phyloP scores from a whole-genome alignment of 2,113 vertebrate species.

The Dolichotis patagonum region DNA sequence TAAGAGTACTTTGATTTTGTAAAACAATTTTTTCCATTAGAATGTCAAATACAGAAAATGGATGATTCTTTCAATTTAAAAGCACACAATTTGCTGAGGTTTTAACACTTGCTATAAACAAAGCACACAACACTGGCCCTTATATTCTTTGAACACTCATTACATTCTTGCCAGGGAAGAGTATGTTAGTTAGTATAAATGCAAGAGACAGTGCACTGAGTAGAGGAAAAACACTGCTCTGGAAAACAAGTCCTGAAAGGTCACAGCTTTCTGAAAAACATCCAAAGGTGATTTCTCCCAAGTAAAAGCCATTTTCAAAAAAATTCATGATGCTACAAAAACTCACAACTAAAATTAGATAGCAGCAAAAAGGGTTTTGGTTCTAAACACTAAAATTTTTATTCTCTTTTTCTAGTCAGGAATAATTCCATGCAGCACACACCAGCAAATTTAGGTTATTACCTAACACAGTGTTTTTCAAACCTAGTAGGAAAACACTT shows the following conservation, averaged over 20 bases:
- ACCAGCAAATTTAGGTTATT: conserved; percentile 44
- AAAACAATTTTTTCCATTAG: not conserved
- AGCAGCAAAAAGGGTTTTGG: conserved; percentile 74
- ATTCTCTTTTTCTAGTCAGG: conserved; percentile 67
- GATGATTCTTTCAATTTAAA: not conserved
- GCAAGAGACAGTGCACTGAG: conserved; percentile 25
- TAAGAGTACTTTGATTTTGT: not conserved
- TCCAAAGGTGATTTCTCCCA: not conserved
- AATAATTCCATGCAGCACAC: not conserved
- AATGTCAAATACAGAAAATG: not conserved
- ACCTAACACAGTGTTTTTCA: conserved; percentile 6
- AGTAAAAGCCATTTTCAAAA: conserved; percentile 64
- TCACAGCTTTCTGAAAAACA: conserved; percentile 32
- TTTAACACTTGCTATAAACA: conserved; percentile 60
- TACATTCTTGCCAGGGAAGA: not conserved
- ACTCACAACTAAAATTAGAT: conserved; percentile 70
- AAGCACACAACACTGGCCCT: conserved; percentile 43
- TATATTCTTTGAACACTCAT: not conserved
- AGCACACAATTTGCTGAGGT: conserved; percentile 79
- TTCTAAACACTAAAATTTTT: conserved; percentile 74
- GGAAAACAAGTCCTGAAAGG: conserved; percentile 45
- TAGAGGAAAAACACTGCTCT: conserved; percentile 59
- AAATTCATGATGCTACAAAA: conserved; percentile 7
- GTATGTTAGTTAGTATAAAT: conserved; percentile 55
- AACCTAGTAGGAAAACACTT: not conserved